A percentile compares a stretch with the other conserved stretches of the same genome.
These are phyloP conservation scores for Caradrina clavipalpis DNA, from an alignment of 2,888 invertebrate genomes.

Conservation along the genomic window DNA sequence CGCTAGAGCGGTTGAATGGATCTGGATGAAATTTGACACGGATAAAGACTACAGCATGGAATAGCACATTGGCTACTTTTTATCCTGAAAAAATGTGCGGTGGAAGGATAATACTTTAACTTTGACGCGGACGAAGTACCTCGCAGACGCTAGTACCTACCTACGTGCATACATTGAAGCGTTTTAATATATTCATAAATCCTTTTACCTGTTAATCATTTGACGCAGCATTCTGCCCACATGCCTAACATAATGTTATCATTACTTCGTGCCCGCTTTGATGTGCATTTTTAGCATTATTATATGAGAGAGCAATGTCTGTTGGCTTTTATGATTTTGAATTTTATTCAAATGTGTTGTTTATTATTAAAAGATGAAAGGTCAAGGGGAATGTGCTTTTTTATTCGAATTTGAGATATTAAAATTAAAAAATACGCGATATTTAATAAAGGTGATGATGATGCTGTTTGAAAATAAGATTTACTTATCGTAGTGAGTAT, in stretches of 20 bases:
- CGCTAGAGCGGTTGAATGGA: no score
- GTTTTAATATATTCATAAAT: constrained; percentile 28
- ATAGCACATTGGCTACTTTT: no score
- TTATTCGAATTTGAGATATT: background rate
- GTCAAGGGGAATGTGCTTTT: constrained; percentile 10
- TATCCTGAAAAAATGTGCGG: no score
- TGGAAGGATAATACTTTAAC: no score
- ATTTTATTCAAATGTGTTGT: constrained; percentile 3
- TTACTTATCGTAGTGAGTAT: no score
- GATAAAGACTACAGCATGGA: no score
- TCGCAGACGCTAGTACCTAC: no score
- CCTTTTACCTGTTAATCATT: constrained; percentile 23
- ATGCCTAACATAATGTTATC: constrained; percentile 35
- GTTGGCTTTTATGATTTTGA: constrained; percentile 12
- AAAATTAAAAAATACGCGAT: background rate
- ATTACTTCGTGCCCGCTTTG: constrained; percentile 28
- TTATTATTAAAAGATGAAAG: constrained; percentile 15
- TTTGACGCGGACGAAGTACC: background rate
- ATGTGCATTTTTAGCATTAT: constrained; percentile 54
- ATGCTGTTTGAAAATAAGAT: background rate
- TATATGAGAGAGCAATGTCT: constrained; percentile 21
- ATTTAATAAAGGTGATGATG: background rate
- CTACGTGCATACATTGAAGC: background rate
- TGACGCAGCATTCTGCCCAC: constrained; percentile 33
- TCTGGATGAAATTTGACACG: no score